Conservation (phyloP, 2,797 vertebrate genomes). For the Siniperca undulata region DNA sequence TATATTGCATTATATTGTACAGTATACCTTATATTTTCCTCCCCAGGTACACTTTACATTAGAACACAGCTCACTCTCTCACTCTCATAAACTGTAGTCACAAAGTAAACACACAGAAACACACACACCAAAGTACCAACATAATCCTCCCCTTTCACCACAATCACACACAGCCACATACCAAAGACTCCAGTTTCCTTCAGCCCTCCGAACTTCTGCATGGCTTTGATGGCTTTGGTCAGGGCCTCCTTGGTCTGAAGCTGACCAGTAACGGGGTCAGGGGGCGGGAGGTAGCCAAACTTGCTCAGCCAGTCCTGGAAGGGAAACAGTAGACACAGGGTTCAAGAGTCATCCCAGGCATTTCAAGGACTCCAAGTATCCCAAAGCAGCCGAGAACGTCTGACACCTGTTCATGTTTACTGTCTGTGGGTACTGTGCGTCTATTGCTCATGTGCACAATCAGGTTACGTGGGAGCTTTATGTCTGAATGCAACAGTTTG, state of each 20-base stretch:
- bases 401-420: conserved; percentile 46
- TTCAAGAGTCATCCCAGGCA: conserved; percentile 42
- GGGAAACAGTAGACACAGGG: conserved; percentile 40
- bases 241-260: conserved; percentile 93
- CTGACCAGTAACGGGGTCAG: conserved; percentile 89
- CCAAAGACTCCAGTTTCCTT: conserved; percentile 61
- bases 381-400: conserved; percentile 26
- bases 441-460: neutral
- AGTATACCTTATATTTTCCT: neutral
- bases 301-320: conserved; percentile 94
- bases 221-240: conserved; percentile 92
- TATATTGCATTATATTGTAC: neutral
- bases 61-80: conserved; percentile 4
- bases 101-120: conserved; percentile 22
- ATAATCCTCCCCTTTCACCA: neutral
- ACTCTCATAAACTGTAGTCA: neutral
- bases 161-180: conserved; percentile 20
- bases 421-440: neutral
- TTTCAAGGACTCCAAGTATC: conserved; percentile 39
- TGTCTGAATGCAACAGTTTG: neutral
- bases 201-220: conserved; percentile 89
- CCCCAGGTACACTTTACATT: neutral
- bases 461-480: neutral
- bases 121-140: neutral
- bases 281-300: conserved; percentile 94